Conservation (phyloP, 2,797 vertebrate species). For the Etheostoma nigrum region DNA sequence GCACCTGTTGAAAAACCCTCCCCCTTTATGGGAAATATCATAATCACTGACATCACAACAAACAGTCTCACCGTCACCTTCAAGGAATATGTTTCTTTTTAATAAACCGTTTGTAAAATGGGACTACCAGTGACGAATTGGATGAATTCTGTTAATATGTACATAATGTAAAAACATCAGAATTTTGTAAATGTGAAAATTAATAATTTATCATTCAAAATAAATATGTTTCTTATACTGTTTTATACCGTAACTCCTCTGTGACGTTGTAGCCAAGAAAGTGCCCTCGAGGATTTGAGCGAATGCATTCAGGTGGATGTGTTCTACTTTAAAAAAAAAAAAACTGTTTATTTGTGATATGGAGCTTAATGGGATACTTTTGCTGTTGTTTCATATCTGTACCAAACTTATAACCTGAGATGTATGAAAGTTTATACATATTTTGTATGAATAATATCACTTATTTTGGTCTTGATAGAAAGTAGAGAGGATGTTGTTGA, state of each 20-base stretch:
- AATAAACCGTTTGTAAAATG: slow-evolving; percentile 33
- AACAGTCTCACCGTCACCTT: slow-evolving; percentile 99
- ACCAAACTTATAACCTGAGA: slow-evolving; percentile 79
- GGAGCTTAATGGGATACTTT: slow-evolving; percentile 61
- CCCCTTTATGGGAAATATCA: slow-evolving; percentile 97
- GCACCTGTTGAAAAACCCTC: slow-evolving; percentile 86
- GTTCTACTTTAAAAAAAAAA: slow-evolving; percentile 40
- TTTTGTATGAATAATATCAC: slow-evolving; percentile 77
- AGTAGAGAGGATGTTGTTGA: slow-evolving; percentile 51
- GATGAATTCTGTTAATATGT: slow-evolving; percentile 73
- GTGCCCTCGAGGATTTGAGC: slow-evolving; percentile 82
- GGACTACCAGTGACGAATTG: slow-evolving; percentile 30
- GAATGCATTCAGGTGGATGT: slow-evolving; percentile 76
- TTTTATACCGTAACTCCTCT: slow-evolving; percentile 82
- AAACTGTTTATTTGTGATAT: slow-evolving; percentile 58
- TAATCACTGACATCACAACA: slow-evolving; percentile 98
- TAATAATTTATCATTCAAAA: slow-evolving; percentile 86
- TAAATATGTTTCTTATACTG: slow-evolving; percentile 82
- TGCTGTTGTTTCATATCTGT: slow-evolving; percentile 75
- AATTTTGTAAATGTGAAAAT: slow-evolving; percentile 84
- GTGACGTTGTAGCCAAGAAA: slow-evolving; percentile 78
- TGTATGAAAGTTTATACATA: slow-evolving; percentile 80
- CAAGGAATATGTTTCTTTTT: slow-evolving; percentile 97
- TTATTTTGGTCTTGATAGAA: slow-evolving; percentile 69
- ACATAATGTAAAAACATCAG: slow-evolving; percentile 74